Base-by-base conservation (phyloP, 2,888 invertebrate species). In the Brachyptera risi region DNA sequence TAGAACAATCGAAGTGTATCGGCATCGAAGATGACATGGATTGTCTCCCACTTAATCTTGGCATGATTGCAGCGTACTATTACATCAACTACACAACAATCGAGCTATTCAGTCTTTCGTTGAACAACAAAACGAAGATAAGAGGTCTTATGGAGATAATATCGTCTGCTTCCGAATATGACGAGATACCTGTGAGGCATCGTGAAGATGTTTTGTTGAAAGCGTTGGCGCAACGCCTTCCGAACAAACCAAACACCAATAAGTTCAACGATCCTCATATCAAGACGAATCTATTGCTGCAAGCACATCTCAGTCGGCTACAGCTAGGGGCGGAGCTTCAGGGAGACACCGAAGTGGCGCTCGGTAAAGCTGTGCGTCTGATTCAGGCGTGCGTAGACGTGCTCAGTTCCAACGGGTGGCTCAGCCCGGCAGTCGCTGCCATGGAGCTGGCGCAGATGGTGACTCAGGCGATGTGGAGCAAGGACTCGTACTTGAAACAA, bases 361-460 rank as follows among this genome's bases (percentile, higher is more conserved):
- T 99, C 4, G 85, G 89, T 66, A 92, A 88, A 80, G 90, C 92
- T 0, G 88, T 92, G 63, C 82, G 92, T 0, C 76, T 93, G 57
- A 92, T 93, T 72, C 92, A 92, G 72, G 99, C 99, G 0, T 99
- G 98, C 75, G 98, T 73, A 83, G 84, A 96, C 75, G 95, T 96
- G 9, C 76, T 96, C 37, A 91, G 90, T 73, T 94, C 94, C 47
- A 97, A 96, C 70, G 98, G 99, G 31, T 99, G 99, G 99, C 80
- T 99, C 56, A 88, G 94, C 0, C 98, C 99, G 0, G 99, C 98
- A 2, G 92, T 99, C 40, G 96, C 97, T 17, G 97, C 98, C 70
- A 99, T 99, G 99, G 99, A 99, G 77, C 80, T 99, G 70, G 96
- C 98, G 0, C 99, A 99, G 79, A 99, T 99, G 98, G 92, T 95